Evolutionary conservation across 2,797 vertebrate genomes (phyloP).

Genomic region (Molossus alvarezi): DNA sequence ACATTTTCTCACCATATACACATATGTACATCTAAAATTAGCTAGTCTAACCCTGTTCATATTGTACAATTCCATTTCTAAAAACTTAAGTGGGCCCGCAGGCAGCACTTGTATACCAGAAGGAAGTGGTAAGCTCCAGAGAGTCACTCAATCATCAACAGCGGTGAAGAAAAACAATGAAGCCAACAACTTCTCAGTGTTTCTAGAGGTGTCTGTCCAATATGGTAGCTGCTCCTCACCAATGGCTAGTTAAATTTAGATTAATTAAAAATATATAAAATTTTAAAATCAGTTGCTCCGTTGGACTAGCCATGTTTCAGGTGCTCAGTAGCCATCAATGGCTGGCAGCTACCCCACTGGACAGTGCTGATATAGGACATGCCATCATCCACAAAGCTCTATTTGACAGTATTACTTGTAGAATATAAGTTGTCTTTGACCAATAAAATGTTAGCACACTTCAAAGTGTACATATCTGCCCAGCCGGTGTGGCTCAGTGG

Average conservation of each 20-base stretch:
- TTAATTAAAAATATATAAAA: neutral
- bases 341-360: too few species aligned
- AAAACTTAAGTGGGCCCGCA: neutral
- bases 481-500: too few species aligned
- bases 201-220: neutral
- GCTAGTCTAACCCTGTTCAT: neutral
- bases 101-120: neutral
- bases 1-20: slow-evolving; percentile 5
- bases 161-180: neutral
- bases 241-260: neutral
- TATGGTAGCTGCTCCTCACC: neutral
- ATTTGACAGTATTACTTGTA: neutral
- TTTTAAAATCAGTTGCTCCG: neutral
- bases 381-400: neutral
- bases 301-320: neutral
- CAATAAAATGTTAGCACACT: neutral
- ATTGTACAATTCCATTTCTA: neutral
- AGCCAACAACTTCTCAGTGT: neutral
- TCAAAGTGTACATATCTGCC: neutral
- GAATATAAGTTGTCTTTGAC: neutral
- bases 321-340: neutral
- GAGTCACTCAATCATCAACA: neutral
- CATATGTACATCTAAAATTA: neutral
- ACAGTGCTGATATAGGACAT: too few species aligned
- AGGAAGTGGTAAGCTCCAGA: neutral